Conservation (phyloP, 37 sponge, comb jelly and placozoan species). For the Dysidea cf. avara region DNA sequence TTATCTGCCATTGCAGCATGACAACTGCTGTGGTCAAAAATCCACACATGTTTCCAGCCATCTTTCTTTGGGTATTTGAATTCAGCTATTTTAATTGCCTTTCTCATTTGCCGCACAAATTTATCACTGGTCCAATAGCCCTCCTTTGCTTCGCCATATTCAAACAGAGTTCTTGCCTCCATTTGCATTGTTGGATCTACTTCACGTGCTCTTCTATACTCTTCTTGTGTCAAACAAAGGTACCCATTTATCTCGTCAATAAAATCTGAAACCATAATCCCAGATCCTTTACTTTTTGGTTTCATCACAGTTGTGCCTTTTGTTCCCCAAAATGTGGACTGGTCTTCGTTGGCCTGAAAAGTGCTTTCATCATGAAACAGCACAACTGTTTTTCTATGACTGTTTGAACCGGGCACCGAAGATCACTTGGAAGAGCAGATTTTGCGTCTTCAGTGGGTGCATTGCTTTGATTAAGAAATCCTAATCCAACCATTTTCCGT, state of each 20-base stretch:
- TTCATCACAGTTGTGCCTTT: too few species aligned
- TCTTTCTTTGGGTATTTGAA: constrained; percentile 44
- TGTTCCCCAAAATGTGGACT: too few species aligned
- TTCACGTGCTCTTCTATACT: constrained; percentile 4
- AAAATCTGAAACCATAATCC: constrained; percentile 19
- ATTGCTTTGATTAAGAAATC: not conserved
- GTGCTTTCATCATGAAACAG: constrained; percentile 27
- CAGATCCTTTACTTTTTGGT: too few species aligned
- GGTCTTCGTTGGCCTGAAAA: too few species aligned
- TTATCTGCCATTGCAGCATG: constrained; percentile 43
- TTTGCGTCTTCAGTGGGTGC: not conserved
- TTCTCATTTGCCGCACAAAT: constrained; percentile 28
- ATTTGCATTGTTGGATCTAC: not conserved
- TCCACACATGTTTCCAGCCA: too few species aligned
- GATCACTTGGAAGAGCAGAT: constrained; percentile 4
- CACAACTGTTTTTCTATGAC: not conserved
- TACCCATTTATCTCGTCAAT: constrained; percentile 42
- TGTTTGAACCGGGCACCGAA: not conserved
- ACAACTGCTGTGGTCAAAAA: constrained; percentile 56
- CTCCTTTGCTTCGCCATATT: too few species aligned
- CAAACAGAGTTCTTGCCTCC: not conserved
- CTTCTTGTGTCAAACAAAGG: too few species aligned
- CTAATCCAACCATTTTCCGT: not conserved
- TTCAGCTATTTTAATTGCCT: constrained; percentile 37
- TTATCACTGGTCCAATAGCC: constrained; percentile 43